Percentiles rank a stretch among this genome's conserved stretches.
These are phyloP conservation scores for Procambarus virginalis DNA, from an alignment of 1,140 invertebrate species.

Conservation along the genomic window DNA sequence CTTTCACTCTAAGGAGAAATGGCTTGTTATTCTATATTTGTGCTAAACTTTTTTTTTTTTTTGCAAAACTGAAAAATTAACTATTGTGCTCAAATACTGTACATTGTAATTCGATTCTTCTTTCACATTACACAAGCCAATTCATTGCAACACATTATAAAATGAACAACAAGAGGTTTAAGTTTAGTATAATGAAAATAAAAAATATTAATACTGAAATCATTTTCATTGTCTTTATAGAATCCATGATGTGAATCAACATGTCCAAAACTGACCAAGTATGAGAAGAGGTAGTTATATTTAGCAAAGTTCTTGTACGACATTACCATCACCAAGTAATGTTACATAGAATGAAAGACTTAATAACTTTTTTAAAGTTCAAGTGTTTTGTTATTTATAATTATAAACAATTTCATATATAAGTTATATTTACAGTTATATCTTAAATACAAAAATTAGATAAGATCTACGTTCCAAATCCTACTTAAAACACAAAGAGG, in stretches of 20 bases:
- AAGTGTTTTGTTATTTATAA: constrained; percentile 30
- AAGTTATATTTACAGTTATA: constrained; percentile 31
- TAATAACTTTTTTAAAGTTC: constrained; percentile 9
- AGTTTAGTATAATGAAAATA: too few species aligned
- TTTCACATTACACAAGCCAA: too few species aligned
- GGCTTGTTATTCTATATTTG: too few species aligned
- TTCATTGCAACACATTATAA: too few species aligned
- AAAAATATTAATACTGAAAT: too few species aligned
- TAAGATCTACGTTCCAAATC: neutral
- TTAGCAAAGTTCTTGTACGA: neutral
- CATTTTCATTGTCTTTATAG: neutral
- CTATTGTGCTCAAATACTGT: too few species aligned
- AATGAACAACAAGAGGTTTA: too few species aligned
- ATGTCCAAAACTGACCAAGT: neutral
- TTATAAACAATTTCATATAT: constrained; percentile 34
- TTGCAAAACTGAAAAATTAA: too few species aligned
- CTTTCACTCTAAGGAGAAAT: too few species aligned
- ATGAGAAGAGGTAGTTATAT: constrained; percentile 4
- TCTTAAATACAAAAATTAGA: constrained; percentile 1
- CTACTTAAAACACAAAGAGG: neutral
- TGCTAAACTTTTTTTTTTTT: too few species aligned
- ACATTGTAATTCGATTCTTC: too few species aligned
- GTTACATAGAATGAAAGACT: constrained; percentile 58
- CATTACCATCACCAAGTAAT: constrained; percentile 15
- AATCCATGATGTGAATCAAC: neutral